These are phyloP conservation scores for Ploceus nigricollis DNA, from an alignment of 2,113 vertebrate genomes.

Conservation along the genomic window DNA sequence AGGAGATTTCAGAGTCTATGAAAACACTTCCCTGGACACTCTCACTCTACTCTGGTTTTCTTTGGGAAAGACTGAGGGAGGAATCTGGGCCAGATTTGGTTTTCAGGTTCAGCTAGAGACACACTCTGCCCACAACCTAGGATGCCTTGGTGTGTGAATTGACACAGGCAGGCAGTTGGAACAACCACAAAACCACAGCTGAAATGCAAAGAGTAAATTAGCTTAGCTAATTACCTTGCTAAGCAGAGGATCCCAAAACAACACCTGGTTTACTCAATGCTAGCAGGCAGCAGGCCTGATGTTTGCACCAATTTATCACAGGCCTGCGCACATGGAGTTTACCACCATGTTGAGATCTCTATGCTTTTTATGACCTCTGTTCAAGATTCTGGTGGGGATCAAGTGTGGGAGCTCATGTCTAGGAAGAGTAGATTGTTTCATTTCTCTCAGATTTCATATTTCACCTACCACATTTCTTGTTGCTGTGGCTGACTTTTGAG, in stretches of 20 bases:
- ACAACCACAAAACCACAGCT: neutral
- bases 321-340: too few species aligned
- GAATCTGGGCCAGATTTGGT: neutral
- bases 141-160: neutral
- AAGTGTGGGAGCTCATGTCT: neutral
- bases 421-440: neutral
- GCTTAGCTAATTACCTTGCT: neutral
- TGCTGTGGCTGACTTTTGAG: neutral
- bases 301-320: neutral
- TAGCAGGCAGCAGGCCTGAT: neutral
- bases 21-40: neutral
- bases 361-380: neutral
- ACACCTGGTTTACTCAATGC: neutral
- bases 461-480: neutral
- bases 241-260: neutral
- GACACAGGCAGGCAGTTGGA: rapidly evolving
- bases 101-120: neutral
- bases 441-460: neutral
- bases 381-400: neutral
- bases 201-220: neutral
- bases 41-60: neutral
- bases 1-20: neutral
- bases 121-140: rapidly evolving
- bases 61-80: neutral
- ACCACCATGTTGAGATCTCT: neutral